phyloP scores from a whole-genome alignment of 2,113 vertebrate species.

The Anolis sagrei region DNA sequence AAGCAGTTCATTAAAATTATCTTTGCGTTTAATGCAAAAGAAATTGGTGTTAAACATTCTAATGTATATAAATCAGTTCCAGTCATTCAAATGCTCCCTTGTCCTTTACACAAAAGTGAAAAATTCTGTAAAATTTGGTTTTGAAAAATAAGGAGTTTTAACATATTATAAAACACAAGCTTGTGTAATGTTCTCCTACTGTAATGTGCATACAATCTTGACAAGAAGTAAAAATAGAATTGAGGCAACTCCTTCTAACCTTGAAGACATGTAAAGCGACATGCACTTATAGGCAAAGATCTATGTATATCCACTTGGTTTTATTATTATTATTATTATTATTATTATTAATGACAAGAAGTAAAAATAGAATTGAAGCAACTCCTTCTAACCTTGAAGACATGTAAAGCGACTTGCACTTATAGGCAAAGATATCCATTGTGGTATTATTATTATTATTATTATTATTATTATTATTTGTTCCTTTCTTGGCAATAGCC shows the following conservation, averaged over 20 bases:
- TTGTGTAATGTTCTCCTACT: neutral
- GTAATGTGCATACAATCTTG: neutral
- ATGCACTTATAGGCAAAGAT: neutral
- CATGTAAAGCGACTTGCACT: neutral
- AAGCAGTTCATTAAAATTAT: neutral
- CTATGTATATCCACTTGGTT: neutral
- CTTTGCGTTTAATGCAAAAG: neutral
- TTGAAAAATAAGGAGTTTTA: neutral
- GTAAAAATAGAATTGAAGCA: neutral
- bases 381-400: neutral
- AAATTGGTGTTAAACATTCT: neutral
- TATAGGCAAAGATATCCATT: neutral
- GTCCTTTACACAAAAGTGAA: neutral
- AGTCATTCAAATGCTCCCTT: fast-evolving
- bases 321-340: neutral
- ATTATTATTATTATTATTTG: neutral
- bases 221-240: too few relatives aligned
- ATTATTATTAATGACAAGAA: too few relatives aligned
- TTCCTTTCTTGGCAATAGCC: neutral
- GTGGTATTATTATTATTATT: neutral
- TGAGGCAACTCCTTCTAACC: neutral
- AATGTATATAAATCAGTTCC: constrained; percentile 6
- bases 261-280: neutral
- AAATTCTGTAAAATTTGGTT: neutral
- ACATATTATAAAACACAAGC: fast-evolving